Conservation (phyloP, 2,797 vertebrate genomes). For the Yasuhikotakia modesta region DNA sequence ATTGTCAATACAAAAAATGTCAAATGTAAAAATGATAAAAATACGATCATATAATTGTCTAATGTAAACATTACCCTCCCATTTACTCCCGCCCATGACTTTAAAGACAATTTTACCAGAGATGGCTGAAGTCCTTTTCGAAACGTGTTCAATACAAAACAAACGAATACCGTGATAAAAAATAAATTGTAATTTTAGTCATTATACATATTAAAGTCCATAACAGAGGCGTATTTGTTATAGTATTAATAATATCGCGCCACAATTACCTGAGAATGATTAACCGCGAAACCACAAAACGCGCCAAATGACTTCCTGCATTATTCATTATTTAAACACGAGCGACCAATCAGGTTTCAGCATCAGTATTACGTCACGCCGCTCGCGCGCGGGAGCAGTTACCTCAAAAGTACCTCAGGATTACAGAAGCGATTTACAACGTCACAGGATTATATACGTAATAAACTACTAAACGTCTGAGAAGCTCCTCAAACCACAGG, state of each 20-base stretch:
- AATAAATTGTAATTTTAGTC: not conserved
- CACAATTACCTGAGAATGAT: too few species aligned
- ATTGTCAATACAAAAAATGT: too few species aligned
- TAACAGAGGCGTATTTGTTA: not conserved
- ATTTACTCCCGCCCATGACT: too few species aligned
- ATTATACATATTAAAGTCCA: not conserved
- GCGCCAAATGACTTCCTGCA: not conserved
- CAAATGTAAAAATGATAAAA: too few species aligned
- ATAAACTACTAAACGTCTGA: not conserved
- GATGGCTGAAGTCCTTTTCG: not conserved
- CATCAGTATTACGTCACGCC: not conserved
- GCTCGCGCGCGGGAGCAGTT: not conserved
- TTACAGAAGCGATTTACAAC: not conserved
- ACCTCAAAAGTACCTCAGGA: too few species aligned
- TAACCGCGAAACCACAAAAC: too few species aligned
- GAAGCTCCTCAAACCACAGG: too few species aligned
- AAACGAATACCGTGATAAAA: not conserved
- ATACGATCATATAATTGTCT: too few species aligned
- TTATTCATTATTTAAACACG: too few species aligned
- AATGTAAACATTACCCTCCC: too few species aligned
- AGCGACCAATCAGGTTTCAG: not conserved
- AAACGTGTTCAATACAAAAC: not conserved
- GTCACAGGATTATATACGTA: not conserved
- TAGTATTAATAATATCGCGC: too few species aligned
- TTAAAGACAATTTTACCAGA: too few species aligned